phyloP scores from a whole-genome alignment of 30 jellyfish, hydroid and myxozoan species.

The Sanderia malayensis region DNA sequence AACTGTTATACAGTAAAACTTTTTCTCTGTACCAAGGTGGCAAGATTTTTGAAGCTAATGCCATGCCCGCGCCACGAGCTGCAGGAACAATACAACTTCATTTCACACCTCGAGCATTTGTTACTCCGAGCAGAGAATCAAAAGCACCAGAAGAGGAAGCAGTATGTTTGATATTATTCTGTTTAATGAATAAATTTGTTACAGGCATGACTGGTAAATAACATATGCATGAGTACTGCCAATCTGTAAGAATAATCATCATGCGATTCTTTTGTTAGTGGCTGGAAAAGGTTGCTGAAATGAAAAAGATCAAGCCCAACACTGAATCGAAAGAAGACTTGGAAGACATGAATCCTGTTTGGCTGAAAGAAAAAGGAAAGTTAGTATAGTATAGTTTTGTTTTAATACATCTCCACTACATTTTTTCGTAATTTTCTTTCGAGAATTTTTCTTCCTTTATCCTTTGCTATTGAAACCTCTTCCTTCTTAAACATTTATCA shows the following conservation, averaged over 20 bases:
- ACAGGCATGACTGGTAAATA: too few species aligned
- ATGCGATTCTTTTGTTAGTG: conserved; percentile 41
- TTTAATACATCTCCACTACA: too few species aligned
- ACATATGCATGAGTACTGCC: too few species aligned
- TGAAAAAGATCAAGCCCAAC: conserved; percentile 71
- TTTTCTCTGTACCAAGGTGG: not conserved
- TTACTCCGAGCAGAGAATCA: conserved; percentile 94
- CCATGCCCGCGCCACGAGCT: conserved; percentile 70
- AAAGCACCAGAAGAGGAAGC: conserved; percentile 94
- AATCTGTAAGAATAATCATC: too few species aligned
- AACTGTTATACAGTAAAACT: too few species aligned
- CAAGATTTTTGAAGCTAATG: conserved; percentile 29
- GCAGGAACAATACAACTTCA: conserved; percentile 64
- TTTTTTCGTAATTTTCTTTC: too few species aligned
- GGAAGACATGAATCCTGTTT: conserved; percentile 90
- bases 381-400: not conserved
- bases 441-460: too few species aligned
- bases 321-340: conserved; percentile 52
- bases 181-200: too few species aligned
- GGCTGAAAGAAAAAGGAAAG: conserved; percentile 96
- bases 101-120: conserved; percentile 77
- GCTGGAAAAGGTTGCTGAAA: conserved; percentile 87
- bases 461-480: too few species aligned
- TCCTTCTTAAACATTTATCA: too few species aligned
- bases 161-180: conserved; percentile 40